Percentiles rank a stretch among this genome's conserved stretches.
Evolutionary conservation across 37 sponge, comb jelly and placozoan genomes (phyloP).

Genomic region (Trichoplax adhaerens): DNA sequence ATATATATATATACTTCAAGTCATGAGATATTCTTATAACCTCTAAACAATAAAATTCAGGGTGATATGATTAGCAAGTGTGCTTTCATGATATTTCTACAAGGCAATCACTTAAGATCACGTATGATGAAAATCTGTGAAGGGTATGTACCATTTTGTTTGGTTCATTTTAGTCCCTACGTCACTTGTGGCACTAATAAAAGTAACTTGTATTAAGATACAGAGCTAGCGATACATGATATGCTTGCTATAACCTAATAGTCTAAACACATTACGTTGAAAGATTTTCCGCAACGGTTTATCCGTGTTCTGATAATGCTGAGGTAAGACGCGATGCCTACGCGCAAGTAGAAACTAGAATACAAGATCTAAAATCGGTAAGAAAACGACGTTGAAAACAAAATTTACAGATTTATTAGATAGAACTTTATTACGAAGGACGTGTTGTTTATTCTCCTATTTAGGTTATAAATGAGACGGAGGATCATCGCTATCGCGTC

Average conservation of each 20-base stretch:
- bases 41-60: conserved; percentile 7
- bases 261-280: too few relatives aligned
- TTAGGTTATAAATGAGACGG: conserved; percentile 64
- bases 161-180: too few relatives aligned
- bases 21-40: too few relatives aligned
- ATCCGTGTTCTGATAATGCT: conserved; percentile 81
- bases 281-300: conserved; percentile 82
- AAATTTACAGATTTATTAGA: not conserved
- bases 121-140: conserved; percentile 97
- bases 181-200: too few relatives aligned
- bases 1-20: too few relatives aligned
- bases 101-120: conserved; percentile 85
- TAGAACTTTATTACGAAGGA: not conserved
- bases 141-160: conserved; percentile 44
- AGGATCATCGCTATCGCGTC: conserved; percentile 68
- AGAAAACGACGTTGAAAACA: not conserved
- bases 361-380: conserved; percentile 55
- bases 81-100: conserved; percentile 94
- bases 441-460: not conserved
- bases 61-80: conserved; percentile 61
- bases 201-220: too few relatives aligned
- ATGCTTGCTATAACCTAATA: too few relatives aligned
- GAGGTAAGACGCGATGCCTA: conserved; percentile 57
- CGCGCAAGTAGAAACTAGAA: conserved; percentile 33
- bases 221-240: too few relatives aligned